Evolutionary conservation across 2,113 vertebrate species (phyloP).

Genomic region (Alces alces): DNA sequence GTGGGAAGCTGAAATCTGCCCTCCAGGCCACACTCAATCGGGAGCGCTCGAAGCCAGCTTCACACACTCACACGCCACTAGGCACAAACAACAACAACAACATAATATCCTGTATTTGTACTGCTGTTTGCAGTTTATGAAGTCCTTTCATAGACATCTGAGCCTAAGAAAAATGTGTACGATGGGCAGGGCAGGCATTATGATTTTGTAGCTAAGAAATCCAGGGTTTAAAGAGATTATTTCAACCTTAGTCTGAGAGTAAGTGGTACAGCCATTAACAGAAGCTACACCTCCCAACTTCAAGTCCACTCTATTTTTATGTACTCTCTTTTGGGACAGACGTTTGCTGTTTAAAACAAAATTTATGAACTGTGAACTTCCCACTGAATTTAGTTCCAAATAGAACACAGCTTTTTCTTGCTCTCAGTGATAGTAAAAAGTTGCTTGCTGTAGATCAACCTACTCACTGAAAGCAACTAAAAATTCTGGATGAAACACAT

Average conservation of each 20-base stretch:
- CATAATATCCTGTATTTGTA: neutral
- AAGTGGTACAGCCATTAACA: neutral
- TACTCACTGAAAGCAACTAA: neutral
- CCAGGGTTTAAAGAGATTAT: neutral
- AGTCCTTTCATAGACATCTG: neutral
- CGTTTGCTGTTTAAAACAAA: neutral
- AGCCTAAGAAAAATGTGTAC: neutral
- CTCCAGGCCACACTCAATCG: accelerated
- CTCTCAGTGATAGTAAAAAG: neutral
- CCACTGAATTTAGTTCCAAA: neutral
- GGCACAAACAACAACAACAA: neutral
- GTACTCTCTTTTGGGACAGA: neutral
- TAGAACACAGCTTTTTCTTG: neutral
- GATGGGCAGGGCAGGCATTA: neutral
- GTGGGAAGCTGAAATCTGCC: accelerated
- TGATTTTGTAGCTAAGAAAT: neutral
- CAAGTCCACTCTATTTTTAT: neutral
- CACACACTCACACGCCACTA: neutral
- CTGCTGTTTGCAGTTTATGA: neutral
- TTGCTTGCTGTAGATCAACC: neutral
- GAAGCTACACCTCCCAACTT: neutral
- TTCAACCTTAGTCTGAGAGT: neutral
- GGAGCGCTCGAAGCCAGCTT: neutral
- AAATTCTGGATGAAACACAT: neutral
- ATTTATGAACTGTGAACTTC: neutral